Percentiles rank a stretch among this genome's conserved stretches.
These are phyloP conservation scores for Lasiommata megera DNA, from an alignment of 2,888 invertebrate species.

Conservation along the genomic window DNA sequence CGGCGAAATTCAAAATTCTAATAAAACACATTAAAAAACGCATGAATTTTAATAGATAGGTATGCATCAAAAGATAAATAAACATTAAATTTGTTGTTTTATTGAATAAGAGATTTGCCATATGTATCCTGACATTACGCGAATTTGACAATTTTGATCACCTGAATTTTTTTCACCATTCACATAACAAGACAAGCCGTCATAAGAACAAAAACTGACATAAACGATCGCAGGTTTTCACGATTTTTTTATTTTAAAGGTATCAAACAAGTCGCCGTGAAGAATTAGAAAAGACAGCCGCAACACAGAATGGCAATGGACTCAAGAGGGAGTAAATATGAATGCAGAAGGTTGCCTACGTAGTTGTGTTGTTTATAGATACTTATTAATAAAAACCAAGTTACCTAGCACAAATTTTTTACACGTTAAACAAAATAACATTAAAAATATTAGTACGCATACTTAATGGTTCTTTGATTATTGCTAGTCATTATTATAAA, in stretches of 20 bases:
- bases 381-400: neutral
- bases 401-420: neutral
- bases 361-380: neutral
- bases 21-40: too few species aligned
- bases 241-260: constrained; percentile 44
- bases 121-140: too few species aligned
- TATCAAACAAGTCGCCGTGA: constrained; percentile 82
- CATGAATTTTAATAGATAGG: too few species aligned
- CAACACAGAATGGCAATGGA: constrained; percentile 81
- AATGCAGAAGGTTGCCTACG: neutral
- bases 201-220: too few species aligned
- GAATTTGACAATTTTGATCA: too few species aligned
- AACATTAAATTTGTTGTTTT: too few species aligned
- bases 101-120: too few species aligned
- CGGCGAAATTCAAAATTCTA: too few species aligned
- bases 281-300: constrained; percentile 63
- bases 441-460: neutral
- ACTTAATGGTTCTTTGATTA: constrained; percentile 44
- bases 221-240: neutral
- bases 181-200: too few species aligned
- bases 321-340: constrained; percentile 79
- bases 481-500: constrained; percentile 45
- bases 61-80: too few species aligned
- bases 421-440: neutral
- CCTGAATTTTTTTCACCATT: too few species aligned